A percentile compares a stretch with the other conserved stretches of the same genome.
Evolutionary conservation across 2,888 invertebrate genomes (phyloP).

Genomic region (Heteropelma amictum): DNA sequence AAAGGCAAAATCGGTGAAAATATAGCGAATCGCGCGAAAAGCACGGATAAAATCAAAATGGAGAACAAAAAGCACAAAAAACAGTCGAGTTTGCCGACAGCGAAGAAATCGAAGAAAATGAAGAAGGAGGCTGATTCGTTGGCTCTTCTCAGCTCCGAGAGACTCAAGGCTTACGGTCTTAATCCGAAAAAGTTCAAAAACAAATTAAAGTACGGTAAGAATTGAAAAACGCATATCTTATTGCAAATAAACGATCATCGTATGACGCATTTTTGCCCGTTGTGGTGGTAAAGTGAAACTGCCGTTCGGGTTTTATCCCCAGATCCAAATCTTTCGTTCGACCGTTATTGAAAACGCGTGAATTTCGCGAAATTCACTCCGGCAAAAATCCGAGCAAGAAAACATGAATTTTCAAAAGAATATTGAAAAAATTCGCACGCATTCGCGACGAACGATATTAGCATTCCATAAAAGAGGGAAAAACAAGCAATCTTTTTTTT

Average conservation of each 20-base stretch:
- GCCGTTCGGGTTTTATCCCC: no score
- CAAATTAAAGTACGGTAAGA: conserved; percentile 84
- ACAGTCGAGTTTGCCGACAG: neutral
- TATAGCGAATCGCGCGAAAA: conserved; percentile 30
- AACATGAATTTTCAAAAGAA: no score
- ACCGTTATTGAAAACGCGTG: no score
- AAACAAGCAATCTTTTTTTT: no score
- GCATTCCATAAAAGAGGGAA: no score
- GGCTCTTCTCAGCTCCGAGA: conserved; percentile 82
- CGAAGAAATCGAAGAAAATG: conserved; percentile 44
- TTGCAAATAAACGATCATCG: conserved; percentile 45
- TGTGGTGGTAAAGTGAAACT: no score
- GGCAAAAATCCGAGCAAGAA: no score
- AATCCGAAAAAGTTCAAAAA: conserved; percentile 93
- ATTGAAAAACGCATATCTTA: conserved; percentile 64
- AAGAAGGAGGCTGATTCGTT: conserved; percentile 59
- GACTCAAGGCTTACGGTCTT: conserved; percentile 93
- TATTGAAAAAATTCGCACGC: no score
- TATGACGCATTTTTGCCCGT: no score
- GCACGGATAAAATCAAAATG: conserved; percentile 18
- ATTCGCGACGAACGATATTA: no score
- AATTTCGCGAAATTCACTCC: no score
- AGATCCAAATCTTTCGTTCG: no score
- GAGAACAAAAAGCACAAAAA: conserved; percentile 63
- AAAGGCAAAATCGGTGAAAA: conserved; percentile 35